Percentiles rank a stretch among this genome's conserved stretches.
Conservation (phyloP, 2,888 invertebrate species). For the Acleris laterana region DNA sequence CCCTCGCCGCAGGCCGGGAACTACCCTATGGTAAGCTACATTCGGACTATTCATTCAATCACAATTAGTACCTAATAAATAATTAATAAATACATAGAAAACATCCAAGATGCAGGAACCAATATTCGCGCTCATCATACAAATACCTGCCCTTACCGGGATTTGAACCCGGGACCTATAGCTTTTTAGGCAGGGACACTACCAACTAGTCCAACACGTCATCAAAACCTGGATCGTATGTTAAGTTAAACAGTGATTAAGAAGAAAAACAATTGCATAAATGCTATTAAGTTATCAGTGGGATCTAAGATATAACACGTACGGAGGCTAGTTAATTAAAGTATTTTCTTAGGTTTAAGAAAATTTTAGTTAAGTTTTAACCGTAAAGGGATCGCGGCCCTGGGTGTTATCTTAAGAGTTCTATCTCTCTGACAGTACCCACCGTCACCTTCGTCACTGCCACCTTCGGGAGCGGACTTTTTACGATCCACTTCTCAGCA, state of each 20-base stretch:
- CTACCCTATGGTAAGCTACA: conserved; percentile 89
- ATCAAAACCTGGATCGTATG: background rate
- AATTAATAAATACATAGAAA: background rate
- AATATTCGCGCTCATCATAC: too few species aligned
- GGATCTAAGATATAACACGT: too few species aligned
- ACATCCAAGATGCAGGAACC: too few species aligned
- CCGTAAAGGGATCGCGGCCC: conserved; percentile 11
- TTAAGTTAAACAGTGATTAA: too few species aligned
- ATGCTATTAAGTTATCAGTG: too few species aligned
- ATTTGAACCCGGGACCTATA: too few species aligned
- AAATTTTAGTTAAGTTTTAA: conserved; percentile 3
- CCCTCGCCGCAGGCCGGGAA: conserved; percentile 91
- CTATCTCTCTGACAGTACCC: conserved; percentile 85
- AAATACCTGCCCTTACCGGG: too few species aligned
- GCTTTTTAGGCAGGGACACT: too few species aligned
- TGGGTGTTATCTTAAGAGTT: conserved; percentile 28
- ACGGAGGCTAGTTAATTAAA: too few species aligned
- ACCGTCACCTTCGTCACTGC: conserved; percentile 86
- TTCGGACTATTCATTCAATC: background rate
- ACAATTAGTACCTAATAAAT: background rate
- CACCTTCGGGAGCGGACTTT: conserved; percentile 83
- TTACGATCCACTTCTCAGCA: conserved; percentile 81
- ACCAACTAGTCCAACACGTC: too few species aligned
- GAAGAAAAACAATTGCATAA: too few species aligned
- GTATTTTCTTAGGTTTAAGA: background rate